A percentile compares a stretch with the other conserved stretches of the same genome.
These are phyloP conservation scores for Crocidura indochinensis DNA, from an alignment of 2,797 vertebrate genomes.

Conservation along the genomic window DNA sequence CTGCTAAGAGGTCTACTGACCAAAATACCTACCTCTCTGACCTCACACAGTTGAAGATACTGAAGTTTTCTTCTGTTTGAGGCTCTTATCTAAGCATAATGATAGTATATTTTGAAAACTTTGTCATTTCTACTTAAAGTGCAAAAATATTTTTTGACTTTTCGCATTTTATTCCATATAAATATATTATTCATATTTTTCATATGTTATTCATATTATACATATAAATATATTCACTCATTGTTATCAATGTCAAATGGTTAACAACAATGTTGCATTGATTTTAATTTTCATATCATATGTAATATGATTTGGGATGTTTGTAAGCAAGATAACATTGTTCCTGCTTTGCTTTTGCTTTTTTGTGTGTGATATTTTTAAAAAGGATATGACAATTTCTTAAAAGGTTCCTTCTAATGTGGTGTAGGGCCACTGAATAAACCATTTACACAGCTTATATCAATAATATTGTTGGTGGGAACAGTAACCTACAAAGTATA, in stretches of 20 bases:
- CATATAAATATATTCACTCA: not conserved
- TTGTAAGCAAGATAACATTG: no score
- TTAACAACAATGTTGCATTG: slow-evolving; percentile 27
- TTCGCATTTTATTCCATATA: not conserved
- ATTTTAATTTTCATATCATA: slow-evolving; percentile 61
- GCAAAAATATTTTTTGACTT: slow-evolving; percentile 17
- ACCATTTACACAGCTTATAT: slow-evolving; percentile 70
- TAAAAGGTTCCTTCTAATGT: slow-evolving; percentile 40
- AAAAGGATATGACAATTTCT: slow-evolving; percentile 39
- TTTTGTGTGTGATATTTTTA: slow-evolving; percentile 20
- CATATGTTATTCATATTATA: no score
- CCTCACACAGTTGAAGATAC: not conserved
- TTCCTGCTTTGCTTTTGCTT: no score
- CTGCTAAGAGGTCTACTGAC: no score
- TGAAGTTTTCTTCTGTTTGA: not conserved
- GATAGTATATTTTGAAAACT: slow-evolving; percentile 4
- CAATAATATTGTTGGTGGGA: slow-evolving; percentile 74
- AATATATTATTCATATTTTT: not conserved
- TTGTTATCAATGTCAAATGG: not conserved
- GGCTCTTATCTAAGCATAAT: no score
- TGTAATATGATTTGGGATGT: not conserved
- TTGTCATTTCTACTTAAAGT: slow-evolving; percentile 26
- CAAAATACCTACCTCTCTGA: not conserved
- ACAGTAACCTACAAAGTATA: slow-evolving; percentile 83
- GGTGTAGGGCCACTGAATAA: slow-evolving; percentile 66